Evolutionary conservation across 1,140 invertebrate genomes (phyloP).

Genomic region (Maniola jurtina): DNA sequence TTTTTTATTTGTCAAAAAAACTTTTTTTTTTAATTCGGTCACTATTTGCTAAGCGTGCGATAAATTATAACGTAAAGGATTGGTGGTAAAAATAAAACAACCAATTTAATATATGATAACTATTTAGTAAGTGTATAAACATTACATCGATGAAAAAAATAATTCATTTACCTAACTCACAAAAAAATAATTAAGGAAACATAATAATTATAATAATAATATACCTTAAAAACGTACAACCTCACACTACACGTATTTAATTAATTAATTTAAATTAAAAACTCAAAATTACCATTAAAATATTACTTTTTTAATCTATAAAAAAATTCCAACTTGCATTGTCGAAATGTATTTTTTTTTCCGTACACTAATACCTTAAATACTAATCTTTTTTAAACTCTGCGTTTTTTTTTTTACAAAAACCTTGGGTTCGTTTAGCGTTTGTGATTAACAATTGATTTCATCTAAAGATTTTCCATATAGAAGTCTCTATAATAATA

Average conservation of each 20-base stretch:
- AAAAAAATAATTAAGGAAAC: constrained; percentile 48
- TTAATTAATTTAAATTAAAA: constrained; percentile 51
- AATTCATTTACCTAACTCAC: constrained; percentile 74
- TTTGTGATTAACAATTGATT: constrained; percentile 32
- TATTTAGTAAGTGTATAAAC: constrained; percentile 77
- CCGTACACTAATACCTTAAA: constrained; percentile 55
- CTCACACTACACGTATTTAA: constrained; percentile 64
- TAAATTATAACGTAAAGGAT: too few relatives aligned
- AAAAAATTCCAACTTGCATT: constrained; percentile 39
- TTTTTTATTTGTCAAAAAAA: too few relatives aligned
- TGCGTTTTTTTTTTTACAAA: constrained; percentile 44
- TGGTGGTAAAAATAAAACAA: constrained; percentile 61
- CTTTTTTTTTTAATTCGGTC: too few relatives aligned
- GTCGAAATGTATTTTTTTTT: constrained; percentile 48
- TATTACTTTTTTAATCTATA: constrained; percentile 38
- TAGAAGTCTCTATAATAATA: neutral
- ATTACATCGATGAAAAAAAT: constrained; percentile 72
- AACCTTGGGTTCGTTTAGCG: constrained; percentile 67
- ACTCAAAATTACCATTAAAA: constrained; percentile 40
- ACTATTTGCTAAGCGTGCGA: too few relatives aligned
- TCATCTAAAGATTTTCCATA: constrained; percentile 28
- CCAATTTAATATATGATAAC: constrained; percentile 74
- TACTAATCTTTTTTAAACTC: constrained; percentile 61
- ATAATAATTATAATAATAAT: constrained; percentile 46
- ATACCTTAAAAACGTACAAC: constrained; percentile 70